phyloP scores from a whole-genome alignment of 2,888 invertebrate genomes.

The Busseola fusca region DNA sequence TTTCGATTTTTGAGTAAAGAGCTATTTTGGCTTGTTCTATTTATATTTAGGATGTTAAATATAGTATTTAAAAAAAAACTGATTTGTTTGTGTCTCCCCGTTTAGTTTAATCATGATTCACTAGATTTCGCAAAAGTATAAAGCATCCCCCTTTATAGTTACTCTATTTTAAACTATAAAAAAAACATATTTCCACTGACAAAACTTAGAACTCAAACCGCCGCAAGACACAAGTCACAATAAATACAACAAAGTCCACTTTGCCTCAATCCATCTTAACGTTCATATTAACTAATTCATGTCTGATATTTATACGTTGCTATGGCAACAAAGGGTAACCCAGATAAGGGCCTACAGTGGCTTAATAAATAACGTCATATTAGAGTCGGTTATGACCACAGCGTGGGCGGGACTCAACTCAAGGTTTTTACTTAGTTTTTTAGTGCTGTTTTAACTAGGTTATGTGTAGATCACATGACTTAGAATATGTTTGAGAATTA shows the following conservation, averaged over 20 bases:
- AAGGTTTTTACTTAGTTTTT: conserved; percentile 58
- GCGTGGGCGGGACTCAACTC: conserved; percentile 67
- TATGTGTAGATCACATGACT: conserved; percentile 50
- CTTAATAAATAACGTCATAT: conserved; percentile 84
- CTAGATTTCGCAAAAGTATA: background rate
- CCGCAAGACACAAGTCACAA: conserved; percentile 29
- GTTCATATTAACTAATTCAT: conserved; percentile 77
- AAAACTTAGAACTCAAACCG: conserved; percentile 12
- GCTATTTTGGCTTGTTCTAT: too few relatives aligned
- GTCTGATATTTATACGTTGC: conserved; percentile 75
- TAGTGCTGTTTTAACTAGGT: conserved; percentile 59
- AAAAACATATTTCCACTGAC: background rate
- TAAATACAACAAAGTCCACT: conserved; percentile 63
- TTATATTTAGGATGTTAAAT: background rate
- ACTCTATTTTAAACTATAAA: background rate
- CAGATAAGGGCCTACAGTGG: conserved; percentile 76
- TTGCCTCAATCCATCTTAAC: conserved; percentile 69
- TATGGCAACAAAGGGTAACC: conserved; percentile 75
- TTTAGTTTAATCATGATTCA: too few relatives aligned
- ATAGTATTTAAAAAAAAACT: background rate
- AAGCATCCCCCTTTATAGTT: background rate
- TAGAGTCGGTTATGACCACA: conserved; percentile 75
- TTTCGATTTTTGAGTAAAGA: conserved; percentile 27
- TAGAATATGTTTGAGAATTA: conserved; percentile 33
- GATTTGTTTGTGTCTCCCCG: too few relatives aligned